Evolutionary conservation across 2,888 invertebrate species (phyloP), one percentile per base, ranked within the genome.

Genomic region (Ochropacha duplaris): DNA sequence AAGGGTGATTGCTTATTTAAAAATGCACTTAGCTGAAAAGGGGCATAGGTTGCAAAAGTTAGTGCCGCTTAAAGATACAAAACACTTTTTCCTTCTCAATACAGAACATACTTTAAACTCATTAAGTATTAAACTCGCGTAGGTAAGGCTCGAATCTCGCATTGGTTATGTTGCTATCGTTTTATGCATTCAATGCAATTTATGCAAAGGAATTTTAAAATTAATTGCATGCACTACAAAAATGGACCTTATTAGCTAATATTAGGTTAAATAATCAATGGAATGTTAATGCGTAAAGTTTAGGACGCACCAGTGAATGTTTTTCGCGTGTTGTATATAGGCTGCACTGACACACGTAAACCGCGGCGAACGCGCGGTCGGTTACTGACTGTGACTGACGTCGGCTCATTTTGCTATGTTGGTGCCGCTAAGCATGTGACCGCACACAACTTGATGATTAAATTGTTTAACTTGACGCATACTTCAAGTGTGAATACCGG

Each of bases 401-500:
- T 69, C 71, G 58, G 57, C 60, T 58, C 64, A 70, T 74, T 69
- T 77, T 74, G 79, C 71, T 67, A 87, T 82, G 89, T 90, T 90
- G 90, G 89, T 85, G 81, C 79, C 76, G 64, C 81, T 74, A 79
- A 78, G 71, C 90, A 90, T 90, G 91, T 91, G 91, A 90, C 83
- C 79, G 77, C 9, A 44, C 71, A 79, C 64, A 69, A 78, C 81
- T 86, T 86, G 86, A 83, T 84, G 86, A 86, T 24, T 83, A 79
- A 77, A 76, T 71, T 74, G 68, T 74, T 78, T 61, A 63, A 50
- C 57, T 54, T 49, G 57, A 55, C 56, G 51, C 56, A 50, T 49
- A 31, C 22, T 1, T 49, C 55, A 49, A 50, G 22, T 52, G 39
- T 39, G 49, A 39, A 44, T 22, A 49, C 39, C 12, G 22, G 11